A percentile compares a stretch with the other conserved stretches of the same genome.
These are phyloP conservation scores for Ladona fulva DNA, from an alignment of 1,140 invertebrate genomes.

Conservation along the genomic window DNA sequence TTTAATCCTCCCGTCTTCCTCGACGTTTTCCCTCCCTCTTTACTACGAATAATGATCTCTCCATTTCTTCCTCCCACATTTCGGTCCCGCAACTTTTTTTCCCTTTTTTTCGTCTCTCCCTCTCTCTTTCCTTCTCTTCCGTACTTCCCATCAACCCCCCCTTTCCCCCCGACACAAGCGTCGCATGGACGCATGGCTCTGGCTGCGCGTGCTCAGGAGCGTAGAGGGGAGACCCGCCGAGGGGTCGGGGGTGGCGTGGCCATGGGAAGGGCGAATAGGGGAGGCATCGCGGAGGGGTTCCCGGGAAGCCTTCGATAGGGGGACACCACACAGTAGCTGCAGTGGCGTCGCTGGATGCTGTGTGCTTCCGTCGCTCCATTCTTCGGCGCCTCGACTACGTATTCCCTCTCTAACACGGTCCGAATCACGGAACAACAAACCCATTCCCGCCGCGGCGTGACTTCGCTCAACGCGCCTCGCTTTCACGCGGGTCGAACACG, in stretches of 20 bases:
- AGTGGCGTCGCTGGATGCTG: background rate
- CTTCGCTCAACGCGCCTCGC: too few relatives aligned
- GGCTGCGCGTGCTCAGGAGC: background rate
- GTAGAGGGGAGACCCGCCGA: background rate
- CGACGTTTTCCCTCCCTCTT: too few relatives aligned
- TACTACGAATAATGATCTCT: too few relatives aligned
- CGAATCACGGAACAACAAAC: too few relatives aligned
- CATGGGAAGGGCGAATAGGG: background rate
- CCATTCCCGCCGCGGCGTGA: too few relatives aligned
- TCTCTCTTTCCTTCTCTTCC: background rate
- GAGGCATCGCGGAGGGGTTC: background rate
- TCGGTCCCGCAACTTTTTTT: too few relatives aligned
- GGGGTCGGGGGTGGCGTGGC: too few relatives aligned
- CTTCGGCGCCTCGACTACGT: background rate
- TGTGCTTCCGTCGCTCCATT: background rate
- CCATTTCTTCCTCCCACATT: too few relatives aligned
- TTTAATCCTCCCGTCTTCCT: too few relatives aligned
- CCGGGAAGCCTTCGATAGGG: background rate
- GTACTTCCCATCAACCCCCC: background rate
- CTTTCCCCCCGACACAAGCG: background rate
- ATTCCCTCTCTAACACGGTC: background rate
- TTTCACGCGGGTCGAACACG: too few relatives aligned
- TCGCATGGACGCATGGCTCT: background rate
- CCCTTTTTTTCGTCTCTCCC: background rate
- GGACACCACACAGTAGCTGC: background rate